Evolutionary conservation across 2,797 vertebrate genomes (phyloP).

Genomic region (Nannoperca obscura): DNA sequence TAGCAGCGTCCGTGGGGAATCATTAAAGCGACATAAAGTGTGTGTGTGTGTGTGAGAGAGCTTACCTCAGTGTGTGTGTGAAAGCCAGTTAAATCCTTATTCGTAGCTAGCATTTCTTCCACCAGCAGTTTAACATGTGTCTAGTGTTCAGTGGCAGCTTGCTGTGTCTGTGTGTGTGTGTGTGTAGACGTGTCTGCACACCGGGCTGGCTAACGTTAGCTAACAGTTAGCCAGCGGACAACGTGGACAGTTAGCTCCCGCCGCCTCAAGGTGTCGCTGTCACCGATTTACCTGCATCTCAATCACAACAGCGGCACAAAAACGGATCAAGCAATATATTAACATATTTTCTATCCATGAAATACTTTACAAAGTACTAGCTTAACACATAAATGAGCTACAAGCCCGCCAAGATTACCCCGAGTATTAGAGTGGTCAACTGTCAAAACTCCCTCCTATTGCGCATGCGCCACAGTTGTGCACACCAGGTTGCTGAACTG

Average conservation of each 20-base stretch:
- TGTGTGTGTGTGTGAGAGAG: neutral
- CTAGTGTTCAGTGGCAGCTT: slow-evolving; percentile 18
- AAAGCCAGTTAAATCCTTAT: slow-evolving; percentile 33
- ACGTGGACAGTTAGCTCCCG: slow-evolving; percentile 16
- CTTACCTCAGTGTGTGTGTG: slow-evolving; percentile 58
- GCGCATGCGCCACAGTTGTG: neutral
- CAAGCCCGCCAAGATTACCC: too few relatives aligned
- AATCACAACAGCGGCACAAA: neutral
- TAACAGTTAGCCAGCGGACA: slow-evolving; percentile 61
- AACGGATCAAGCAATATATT: rapidly evolving
- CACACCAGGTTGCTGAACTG: too few relatives aligned
- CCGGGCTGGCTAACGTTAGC: slow-evolving; percentile 51
- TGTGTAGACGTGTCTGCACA: slow-evolving; percentile 72
- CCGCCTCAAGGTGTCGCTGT: slow-evolving; percentile 57
- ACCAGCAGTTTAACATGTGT: slow-evolving; percentile 62
- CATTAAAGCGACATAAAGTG: neutral
- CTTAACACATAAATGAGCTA: too few relatives aligned
- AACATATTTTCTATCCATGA: rapidly evolving
- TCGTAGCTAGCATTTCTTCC: slow-evolving; percentile 68
- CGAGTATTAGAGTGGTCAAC: neutral
- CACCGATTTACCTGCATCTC: neutral
- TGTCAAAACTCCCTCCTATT: neutral
- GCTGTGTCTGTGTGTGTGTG: slow-evolving; percentile 25
- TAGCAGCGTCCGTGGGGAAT: neutral
- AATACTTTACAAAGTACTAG: neutral